A percentile compares a stretch with the other conserved stretches of the same genome.
phyloP scores from a whole-genome alignment of 2,113 vertebrate genomes.

The Synodontis membranacea region DNA sequence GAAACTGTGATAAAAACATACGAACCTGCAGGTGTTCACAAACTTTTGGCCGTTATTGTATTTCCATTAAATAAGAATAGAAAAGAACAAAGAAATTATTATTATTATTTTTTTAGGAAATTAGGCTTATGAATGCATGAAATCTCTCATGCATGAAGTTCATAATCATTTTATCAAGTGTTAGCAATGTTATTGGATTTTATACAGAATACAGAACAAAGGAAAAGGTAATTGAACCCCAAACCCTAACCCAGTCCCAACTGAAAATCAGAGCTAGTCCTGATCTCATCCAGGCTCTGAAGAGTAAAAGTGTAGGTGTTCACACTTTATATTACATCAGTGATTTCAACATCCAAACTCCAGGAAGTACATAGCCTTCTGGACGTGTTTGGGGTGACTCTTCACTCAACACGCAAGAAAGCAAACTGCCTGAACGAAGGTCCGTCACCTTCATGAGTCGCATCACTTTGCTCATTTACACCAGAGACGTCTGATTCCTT shows the following conservation, averaged over 20 bases:
- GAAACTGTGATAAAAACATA: too few relatives aligned
- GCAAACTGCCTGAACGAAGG: not conserved
- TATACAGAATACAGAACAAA: not conserved
- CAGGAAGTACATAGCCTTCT: not conserved
- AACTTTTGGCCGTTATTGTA: too few relatives aligned
- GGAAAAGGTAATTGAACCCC: not conserved
- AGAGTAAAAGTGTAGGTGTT: too few relatives aligned
- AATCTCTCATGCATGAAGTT: not conserved
- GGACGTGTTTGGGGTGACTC: not conserved
- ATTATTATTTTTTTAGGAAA: not conserved
- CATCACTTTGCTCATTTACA: not conserved
- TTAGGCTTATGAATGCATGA: not conserved
- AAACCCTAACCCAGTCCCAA: not conserved
- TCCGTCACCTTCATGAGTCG: not conserved
- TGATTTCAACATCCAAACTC: not conserved
- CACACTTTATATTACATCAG: not conserved
- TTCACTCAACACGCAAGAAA: not conserved
- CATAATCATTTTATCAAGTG: not conserved
- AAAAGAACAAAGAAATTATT: not conserved
- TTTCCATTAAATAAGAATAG: not conserved
- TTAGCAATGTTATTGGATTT: not conserved
- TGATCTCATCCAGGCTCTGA: not conserved
- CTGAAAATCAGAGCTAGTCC: not conserved
- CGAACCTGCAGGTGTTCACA: too few relatives aligned
- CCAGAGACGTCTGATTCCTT: not conserved